Conservation (phyloP, 2,888 invertebrate species). For the Metacarcinus magister region DNA sequence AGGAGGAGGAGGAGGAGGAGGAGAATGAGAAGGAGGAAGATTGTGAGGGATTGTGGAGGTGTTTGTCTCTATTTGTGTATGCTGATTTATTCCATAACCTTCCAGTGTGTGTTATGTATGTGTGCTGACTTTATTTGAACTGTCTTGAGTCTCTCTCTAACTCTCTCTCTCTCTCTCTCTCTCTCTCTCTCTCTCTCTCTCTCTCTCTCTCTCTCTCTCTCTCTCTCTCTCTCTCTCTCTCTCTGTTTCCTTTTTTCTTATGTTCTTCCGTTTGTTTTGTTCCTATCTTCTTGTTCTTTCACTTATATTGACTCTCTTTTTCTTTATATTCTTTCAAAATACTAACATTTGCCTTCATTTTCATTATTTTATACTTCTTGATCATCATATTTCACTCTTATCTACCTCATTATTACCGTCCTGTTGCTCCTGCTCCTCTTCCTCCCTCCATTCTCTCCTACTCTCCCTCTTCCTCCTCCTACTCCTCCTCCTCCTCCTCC, state of each 20-base stretch:
- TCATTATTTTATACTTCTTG: no score
- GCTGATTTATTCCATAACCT: slow-evolving; percentile 15
- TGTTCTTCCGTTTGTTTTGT: not conserved
- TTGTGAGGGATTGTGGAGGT: not conserved
- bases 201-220: slow-evolving; percentile 48
- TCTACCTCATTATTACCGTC: not conserved
- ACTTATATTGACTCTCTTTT: not conserved
- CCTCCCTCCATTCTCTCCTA: not conserved
- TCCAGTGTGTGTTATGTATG: not conserved
- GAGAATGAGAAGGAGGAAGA: not conserved
- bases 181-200: slow-evolving; percentile 48
- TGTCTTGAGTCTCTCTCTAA: no score
- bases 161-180: slow-evolving; percentile 40
- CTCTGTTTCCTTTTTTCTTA: not conserved
- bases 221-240: slow-evolving; percentile 48
- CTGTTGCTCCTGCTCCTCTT: not conserved
- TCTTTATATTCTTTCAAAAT: no score
- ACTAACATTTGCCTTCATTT: no score
- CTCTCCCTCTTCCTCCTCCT: not conserved
- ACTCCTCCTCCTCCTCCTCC: not conserved
- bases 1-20: not conserved
- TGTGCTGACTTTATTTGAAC: not conserved
- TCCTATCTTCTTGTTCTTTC: not conserved
- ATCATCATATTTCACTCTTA: no score
- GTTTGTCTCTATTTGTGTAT: not conserved